These are phyloP conservation scores for Tetrapedia diversipes DNA, from an alignment of 2,888 invertebrate species.

Conservation along the genomic window DNA sequence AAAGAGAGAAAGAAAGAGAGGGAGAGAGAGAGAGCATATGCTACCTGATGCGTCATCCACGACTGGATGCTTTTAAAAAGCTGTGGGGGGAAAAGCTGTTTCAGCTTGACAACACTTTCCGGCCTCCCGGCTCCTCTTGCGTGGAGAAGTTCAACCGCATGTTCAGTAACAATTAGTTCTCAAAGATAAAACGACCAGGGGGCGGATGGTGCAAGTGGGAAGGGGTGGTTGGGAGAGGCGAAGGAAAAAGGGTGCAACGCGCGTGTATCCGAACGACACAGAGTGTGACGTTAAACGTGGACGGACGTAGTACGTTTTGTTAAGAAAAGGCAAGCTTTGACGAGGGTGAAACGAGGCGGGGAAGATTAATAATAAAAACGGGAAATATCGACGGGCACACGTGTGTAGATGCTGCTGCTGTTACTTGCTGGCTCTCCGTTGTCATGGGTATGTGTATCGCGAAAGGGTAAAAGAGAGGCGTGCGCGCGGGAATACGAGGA, in stretches of 20 bases:
- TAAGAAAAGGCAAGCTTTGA: constrained; percentile 36
- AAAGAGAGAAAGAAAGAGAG: not conserved
- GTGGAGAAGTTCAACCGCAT: constrained; percentile 51
- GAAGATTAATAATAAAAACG: constrained; percentile 46
- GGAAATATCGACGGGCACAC: constrained; percentile 38
- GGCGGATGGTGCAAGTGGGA: not conserved
- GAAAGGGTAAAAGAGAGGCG: constrained; percentile 22
- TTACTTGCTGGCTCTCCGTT: too few relatives aligned
- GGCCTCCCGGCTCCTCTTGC: constrained; percentile 33
- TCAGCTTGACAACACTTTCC: constrained; percentile 61
- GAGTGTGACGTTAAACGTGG: constrained; percentile 42
- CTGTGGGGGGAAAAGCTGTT: constrained; percentile 43
- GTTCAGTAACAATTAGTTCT: constrained; percentile 57
- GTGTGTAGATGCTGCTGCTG: not conserved
- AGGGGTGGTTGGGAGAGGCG: not conserved
- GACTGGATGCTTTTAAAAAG: constrained; percentile 55
- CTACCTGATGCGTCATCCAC: constrained; percentile 63
- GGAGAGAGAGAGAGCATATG: constrained; percentile 17
- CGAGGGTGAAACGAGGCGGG: not conserved
- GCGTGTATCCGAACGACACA: not conserved
- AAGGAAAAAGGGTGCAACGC: not conserved
- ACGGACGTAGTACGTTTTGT: constrained; percentile 21
- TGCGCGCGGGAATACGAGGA: constrained; percentile 22
- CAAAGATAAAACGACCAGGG: constrained; percentile 45
- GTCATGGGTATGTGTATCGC: not conserved